phyloP scores from a whole-genome alignment of 2,888 invertebrate genomes.

The Drosophila peninsularis region DNA sequence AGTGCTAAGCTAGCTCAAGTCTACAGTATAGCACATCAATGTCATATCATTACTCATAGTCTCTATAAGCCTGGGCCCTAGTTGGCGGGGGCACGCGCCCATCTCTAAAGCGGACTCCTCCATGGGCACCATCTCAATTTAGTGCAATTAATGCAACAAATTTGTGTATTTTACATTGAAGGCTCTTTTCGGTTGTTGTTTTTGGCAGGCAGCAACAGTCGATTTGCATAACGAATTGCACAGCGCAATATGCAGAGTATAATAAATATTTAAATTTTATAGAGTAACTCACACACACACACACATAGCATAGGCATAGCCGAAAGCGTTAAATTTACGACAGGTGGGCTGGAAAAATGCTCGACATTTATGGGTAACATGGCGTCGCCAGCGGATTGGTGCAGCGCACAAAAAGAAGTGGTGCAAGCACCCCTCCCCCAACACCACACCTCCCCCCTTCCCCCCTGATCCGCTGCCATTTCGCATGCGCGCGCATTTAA shows the following conservation, averaged over 20 bases:
- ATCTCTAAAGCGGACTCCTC: background rate
- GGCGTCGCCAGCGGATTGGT: slow-evolving; percentile 53
- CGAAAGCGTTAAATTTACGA: slow-evolving; percentile 80
- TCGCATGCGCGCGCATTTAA: slow-evolving; percentile 81
- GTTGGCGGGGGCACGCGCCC: slow-evolving; percentile 4
- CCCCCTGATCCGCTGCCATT: slow-evolving; percentile 44
- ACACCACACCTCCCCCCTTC: background rate
- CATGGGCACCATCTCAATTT: slow-evolving; percentile 6
- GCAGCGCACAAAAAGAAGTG: background rate
- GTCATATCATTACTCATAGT: too few species aligned
- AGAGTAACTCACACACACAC: background rate
- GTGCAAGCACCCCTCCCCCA: background rate
- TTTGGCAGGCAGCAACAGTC: slow-evolving; percentile 19
- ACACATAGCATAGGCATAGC: slow-evolving; percentile 25
- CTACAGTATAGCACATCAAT: too few species aligned
- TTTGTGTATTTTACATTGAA: slow-evolving; percentile 45
- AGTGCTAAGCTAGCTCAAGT: too few species aligned
- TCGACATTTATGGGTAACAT: slow-evolving; percentile 67
- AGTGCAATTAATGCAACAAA: slow-evolving; percentile 58
- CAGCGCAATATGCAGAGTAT: slow-evolving; percentile 51
- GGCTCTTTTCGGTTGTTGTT: slow-evolving; percentile 32
- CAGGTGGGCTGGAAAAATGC: slow-evolving; percentile 42
- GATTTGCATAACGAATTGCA: slow-evolving; percentile 17
- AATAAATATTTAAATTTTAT: slow-evolving; percentile 75
- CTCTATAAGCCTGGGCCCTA: background rate